Percentiles rank a stretch among this genome's conserved stretches.
Evolutionary conservation across 1,140 invertebrate genomes (phyloP).

Genomic region (Hyles vespertilio): DNA sequence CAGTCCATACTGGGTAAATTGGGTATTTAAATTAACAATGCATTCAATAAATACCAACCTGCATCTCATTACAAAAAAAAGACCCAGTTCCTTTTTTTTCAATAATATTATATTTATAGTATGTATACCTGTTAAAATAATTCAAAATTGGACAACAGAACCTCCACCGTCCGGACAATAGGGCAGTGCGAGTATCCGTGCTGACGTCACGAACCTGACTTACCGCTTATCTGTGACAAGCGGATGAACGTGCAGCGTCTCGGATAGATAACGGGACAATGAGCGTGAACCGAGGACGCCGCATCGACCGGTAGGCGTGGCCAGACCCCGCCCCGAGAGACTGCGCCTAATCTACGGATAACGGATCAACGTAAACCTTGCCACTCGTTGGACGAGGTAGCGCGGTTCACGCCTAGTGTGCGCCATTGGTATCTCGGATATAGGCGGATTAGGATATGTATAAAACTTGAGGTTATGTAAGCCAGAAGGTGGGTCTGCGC

Average conservation of each 20-base stretch:
- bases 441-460: conserved; percentile 63
- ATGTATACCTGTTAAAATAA: too few species aligned
- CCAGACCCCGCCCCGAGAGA: conserved; percentile 57
- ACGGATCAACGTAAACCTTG: conserved; percentile 67
- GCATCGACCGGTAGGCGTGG: conserved; percentile 71
- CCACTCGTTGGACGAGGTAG: conserved; percentile 44
- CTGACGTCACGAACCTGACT: conserved; percentile 43
- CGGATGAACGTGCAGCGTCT: conserved; percentile 63
- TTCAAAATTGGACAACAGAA: too few species aligned
- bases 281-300: conserved; percentile 40
- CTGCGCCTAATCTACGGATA: conserved; percentile 68
- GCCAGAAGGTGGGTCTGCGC: conserved; percentile 6
- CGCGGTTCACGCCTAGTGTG: conserved; percentile 50
- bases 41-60: too few species aligned
- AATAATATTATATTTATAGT: too few species aligned
- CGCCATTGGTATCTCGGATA: conserved; percentile 64
- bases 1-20: too few species aligned
- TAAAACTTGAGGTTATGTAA: conserved; percentile 7
- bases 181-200: background rate
- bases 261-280: conserved; percentile 64
- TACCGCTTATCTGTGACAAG: conserved; percentile 59
- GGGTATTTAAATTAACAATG: too few species aligned
- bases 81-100: too few species aligned
- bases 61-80: too few species aligned
- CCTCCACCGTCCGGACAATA: too few species aligned